Evolutionary conservation across 2,888 invertebrate species (phyloP), one percentile per base, ranked within the genome.

Genomic region (Ptychoptera contaminata): DNA sequence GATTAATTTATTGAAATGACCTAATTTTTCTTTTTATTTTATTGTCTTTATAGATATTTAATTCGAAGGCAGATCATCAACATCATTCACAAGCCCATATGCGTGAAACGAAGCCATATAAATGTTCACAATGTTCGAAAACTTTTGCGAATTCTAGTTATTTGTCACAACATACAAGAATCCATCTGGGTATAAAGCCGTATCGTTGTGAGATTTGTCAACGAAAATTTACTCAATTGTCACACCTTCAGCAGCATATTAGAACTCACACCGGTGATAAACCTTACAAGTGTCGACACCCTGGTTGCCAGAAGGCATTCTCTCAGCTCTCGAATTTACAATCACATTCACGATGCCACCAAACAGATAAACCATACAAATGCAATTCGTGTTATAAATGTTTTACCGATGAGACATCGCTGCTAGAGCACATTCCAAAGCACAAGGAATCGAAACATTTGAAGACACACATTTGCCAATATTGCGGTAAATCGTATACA

Each of bases 311-410:
- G 66, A 98, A 98, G 72, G 96, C 97, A 52, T 98, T 98, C 74
- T 93, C 93, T 47, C 98, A 98, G 67, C 79, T 99, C 58, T 93
- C 93, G 61, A 99, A 98, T 72, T 81, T 99, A 54, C 98, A 98
- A 74, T 91, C 91, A 63, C 98, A 99, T 72, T 96, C 96, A 57
- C 82, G 98, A 52, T 97, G 97, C 72, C 98, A 98, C 72, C 97
- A 98, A 65, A 94, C 96, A 50, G 97, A 98, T 73, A 97, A 96
- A 64, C 97, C 98, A 32, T 97, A 91, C 77, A 96, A 98, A 71
- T 98, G 98, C 73, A 98, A 98, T 75, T 94, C 93, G 54, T 99
- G 98, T 73, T 98, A 98, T 76, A 98, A 98, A 72, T 98, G 97
- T 69, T 98, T 97, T 73, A 81, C 87, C 53, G 96, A 97, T 67